phyloP scores from a whole-genome alignment of 2,113 vertebrate genomes.

The Brachyhypopomus gauderio region DNA sequence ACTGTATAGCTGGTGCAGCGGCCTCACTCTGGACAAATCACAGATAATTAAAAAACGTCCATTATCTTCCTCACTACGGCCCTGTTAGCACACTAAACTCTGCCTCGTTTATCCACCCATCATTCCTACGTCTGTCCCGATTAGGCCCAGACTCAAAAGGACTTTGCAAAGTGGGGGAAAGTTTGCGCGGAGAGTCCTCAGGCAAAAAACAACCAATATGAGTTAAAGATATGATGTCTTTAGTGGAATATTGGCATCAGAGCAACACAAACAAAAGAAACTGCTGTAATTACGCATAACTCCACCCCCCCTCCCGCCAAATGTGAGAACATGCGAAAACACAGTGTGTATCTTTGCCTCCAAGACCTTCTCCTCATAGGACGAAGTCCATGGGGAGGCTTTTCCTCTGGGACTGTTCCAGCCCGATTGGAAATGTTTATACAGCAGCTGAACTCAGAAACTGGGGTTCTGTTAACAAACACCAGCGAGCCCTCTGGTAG shows the following conservation, averaged over 20 bases:
- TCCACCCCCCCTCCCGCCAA: not conserved
- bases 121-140: not conserved
- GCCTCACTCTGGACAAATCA: conserved; percentile 52
- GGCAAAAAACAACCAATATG: not conserved
- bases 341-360: not conserved
- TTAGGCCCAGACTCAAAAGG: not conserved
- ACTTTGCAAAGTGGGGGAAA: not conserved
- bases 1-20: conserved; percentile 49
- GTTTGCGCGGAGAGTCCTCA: not conserved
- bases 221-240: not conserved
- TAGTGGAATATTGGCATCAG: not conserved
- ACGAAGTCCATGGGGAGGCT: conserved; percentile 7
- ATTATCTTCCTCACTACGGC: conserved; percentile 55
- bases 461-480: conserved; percentile 25
- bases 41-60: conserved; percentile 29
- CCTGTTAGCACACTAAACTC: not conserved
- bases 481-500: conserved; percentile 4
- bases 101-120: conserved; percentile 41
- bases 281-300: conserved; percentile 5
- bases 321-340: conserved; percentile 20
- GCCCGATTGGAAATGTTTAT: conserved; percentile 44
- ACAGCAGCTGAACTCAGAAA: conserved; percentile 42
- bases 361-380: not conserved
- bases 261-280: conserved; percentile 5
- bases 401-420: conserved; percentile 40